Percentiles rank a stretch among this genome's conserved stretches.
Evolutionary conservation across 2,797 vertebrate species (phyloP).

Genomic region (Cirrhinus mrigala): DNA sequence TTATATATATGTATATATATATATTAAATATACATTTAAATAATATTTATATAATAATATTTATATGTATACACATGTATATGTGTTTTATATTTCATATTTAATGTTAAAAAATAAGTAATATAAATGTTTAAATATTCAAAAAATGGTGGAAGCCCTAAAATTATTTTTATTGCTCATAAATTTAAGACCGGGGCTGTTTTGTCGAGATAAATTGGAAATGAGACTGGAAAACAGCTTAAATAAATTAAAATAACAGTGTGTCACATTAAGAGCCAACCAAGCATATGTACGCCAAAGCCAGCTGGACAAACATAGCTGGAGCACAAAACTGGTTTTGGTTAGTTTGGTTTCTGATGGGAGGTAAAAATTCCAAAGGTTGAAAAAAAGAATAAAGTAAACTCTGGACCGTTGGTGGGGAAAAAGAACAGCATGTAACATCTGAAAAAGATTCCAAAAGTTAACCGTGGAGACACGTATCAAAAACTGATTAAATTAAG

Average conservation of each 20-base stretch:
- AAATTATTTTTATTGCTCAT: background rate
- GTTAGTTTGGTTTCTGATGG: slow-evolving; percentile 57
- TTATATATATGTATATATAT: background rate
- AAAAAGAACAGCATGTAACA: background rate
- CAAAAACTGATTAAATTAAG: background rate
- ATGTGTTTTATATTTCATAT: background rate
- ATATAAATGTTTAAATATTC: background rate
- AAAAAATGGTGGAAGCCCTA: background rate
- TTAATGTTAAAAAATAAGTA: too few species aligned
- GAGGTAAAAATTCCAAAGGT: slow-evolving; percentile 54
- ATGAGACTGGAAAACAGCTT: slow-evolving; percentile 58
- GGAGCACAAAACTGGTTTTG: slow-evolving; percentile 55
- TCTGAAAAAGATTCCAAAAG: background rate
- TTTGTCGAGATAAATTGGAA: slow-evolving; percentile 44
- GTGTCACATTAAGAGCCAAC: slow-evolving; percentile 65
- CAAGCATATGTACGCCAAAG: slow-evolving; percentile 60
- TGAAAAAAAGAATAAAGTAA: slow-evolving; percentile 42
- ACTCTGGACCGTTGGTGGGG: background rate
- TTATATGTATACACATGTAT: too few species aligned
- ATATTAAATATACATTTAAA: too few species aligned
- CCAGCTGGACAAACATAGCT: slow-evolving; percentile 65
- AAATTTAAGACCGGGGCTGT: background rate
- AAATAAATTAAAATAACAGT: slow-evolving; percentile 63
- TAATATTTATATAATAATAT: too few species aligned
- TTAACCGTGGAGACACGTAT: background rate